Evolutionary conservation across 2,888 invertebrate species (phyloP).

Genomic region (Drosophila percnosoma): DNA sequence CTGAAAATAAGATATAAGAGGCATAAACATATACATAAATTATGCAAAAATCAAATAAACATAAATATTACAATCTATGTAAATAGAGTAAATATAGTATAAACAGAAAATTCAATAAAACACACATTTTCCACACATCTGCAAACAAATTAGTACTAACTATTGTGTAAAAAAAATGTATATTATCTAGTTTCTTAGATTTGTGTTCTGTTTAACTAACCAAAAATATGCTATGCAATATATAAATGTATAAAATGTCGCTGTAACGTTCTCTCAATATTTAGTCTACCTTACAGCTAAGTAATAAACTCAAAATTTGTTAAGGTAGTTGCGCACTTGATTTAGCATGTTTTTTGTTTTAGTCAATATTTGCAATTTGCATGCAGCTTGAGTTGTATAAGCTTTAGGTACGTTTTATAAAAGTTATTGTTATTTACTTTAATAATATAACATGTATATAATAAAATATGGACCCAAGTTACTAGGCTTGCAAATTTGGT

Average conservation of each 20-base stretch:
- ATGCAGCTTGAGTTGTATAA: slow-evolving; percentile 34
- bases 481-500: slow-evolving; percentile 25
- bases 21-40: slow-evolving; percentile 57
- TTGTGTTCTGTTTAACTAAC: slow-evolving; percentile 23
- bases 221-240: slow-evolving; percentile 41
- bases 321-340: slow-evolving; percentile 13
- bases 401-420: slow-evolving; percentile 44
- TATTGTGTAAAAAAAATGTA: slow-evolving; percentile 18
- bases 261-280: slow-evolving; percentile 21
- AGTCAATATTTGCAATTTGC: slow-evolving; percentile 28
- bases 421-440: slow-evolving; percentile 9
- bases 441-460: slow-evolving; percentile 23
- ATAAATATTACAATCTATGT: neutral
- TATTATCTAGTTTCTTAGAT: slow-evolving; percentile 21
- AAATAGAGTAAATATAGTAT: slow-evolving; percentile 2
- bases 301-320: slow-evolving; percentile 22
- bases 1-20: slow-evolving; percentile 81
- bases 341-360: slow-evolving; percentile 12
- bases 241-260: slow-evolving; percentile 47
- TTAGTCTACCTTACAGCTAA: slow-evolving; percentile 43
- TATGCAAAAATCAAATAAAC: slow-evolving; percentile 28
- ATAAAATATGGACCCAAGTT: slow-evolving; percentile 32
- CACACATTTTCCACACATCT: neutral
- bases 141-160: slow-evolving; percentile 7
- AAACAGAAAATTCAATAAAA: neutral